Conservation (phyloP, 1,140 invertebrate genomes). For the Drosophila mauritiana region DNA sequence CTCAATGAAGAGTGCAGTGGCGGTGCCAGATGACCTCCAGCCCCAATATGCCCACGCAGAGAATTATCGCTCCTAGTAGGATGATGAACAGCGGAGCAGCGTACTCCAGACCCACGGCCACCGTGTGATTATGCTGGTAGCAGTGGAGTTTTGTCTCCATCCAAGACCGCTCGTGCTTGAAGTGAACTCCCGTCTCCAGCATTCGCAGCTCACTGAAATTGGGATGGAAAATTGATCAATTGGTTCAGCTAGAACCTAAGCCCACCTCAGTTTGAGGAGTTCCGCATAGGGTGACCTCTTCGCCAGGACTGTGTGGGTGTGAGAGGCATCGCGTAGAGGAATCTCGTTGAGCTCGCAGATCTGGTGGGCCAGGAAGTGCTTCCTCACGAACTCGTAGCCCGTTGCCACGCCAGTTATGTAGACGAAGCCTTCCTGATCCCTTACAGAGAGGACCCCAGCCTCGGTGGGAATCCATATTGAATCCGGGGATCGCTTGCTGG, state of each 20-base stretch:
- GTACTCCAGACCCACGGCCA: constrained; percentile 66
- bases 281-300: constrained; percentile 67
- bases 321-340: constrained; percentile 52
- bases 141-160: constrained; percentile 59
- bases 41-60: constrained; percentile 56
- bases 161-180: constrained; percentile 61
- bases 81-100: constrained; percentile 65
- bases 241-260: no score
- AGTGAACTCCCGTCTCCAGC: constrained; percentile 63
- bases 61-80: constrained; percentile 40
- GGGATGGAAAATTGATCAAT: no score
- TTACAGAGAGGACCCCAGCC: constrained; percentile 55
- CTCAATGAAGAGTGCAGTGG: constrained; percentile 11
- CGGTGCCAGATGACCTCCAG: constrained; percentile 64
- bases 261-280: constrained; percentile 55
- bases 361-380: constrained; percentile 67
- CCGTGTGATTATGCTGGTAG: constrained; percentile 62
- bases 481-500: constrained; percentile 33
- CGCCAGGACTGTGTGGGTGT: constrained; percentile 27
- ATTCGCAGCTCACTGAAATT: constrained; percentile 54
- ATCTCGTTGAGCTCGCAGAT: constrained; percentile 79
- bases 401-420: constrained; percentile 67
- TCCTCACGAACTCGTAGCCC: constrained; percentile 60
- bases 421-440: constrained; percentile 65
- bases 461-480: constrained; percentile 62